Conservation (phyloP, 2,888 invertebrate species). For the Pedicia rivosa region DNA sequence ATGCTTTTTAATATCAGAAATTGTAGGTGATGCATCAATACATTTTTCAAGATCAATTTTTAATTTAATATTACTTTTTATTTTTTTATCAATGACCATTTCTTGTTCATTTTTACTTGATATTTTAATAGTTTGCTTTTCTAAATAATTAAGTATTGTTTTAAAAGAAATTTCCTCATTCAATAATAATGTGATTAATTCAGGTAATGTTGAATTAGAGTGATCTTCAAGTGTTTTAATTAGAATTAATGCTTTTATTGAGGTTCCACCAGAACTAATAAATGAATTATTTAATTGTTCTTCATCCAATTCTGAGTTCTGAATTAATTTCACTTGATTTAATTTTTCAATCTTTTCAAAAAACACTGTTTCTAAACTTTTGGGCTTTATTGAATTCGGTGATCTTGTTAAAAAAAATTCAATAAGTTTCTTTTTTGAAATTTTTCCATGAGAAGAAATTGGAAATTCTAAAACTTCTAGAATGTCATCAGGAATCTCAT, state of each 20-base stretch:
- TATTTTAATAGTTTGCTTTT: no score
- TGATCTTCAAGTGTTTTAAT: conserved; percentile 37
- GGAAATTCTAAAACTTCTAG: conserved; percentile 41
- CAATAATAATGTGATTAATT: conserved; percentile 39
- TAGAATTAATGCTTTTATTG: conserved; percentile 48
- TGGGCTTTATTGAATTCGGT: no score
- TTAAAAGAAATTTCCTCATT: no score
- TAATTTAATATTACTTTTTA: conserved; percentile 9
- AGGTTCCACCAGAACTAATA: conserved; percentile 50
- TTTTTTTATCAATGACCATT: no score
- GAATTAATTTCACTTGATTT: neutral
- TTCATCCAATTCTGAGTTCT: neutral
- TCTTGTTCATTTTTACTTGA: no score
- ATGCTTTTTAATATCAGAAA: conserved; percentile 28
- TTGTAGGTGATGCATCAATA: conserved; percentile 60
- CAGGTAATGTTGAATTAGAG: conserved; percentile 30
- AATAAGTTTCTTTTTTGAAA: conserved; percentile 29
- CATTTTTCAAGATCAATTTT: conserved; percentile 56
- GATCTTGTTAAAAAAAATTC: neutral
- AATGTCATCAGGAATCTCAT: conserved; percentile 49
- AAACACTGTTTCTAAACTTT: neutral
- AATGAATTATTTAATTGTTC: conserved; percentile 28
- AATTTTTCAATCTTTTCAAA: neutral
- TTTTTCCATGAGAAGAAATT: conserved; percentile 52
- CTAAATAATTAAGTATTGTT: no score